phyloP scores from a whole-genome alignment of 2,888 invertebrate genomes.

The Dryococelus australis region DNA sequence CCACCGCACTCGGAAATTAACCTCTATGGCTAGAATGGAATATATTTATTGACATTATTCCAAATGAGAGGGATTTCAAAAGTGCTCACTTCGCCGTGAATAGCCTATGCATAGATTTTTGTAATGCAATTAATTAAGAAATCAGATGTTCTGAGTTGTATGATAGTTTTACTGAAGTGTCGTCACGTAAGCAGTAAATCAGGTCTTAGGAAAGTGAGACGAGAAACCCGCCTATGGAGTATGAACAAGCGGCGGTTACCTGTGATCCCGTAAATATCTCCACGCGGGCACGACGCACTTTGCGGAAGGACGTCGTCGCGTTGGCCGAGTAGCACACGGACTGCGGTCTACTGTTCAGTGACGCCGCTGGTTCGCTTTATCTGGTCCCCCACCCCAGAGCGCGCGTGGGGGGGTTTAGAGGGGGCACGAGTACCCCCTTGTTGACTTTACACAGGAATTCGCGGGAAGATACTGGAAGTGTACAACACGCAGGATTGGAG shows the following conservation, averaged over 20 bases:
- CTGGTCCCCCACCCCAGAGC: background rate
- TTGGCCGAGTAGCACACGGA: background rate
- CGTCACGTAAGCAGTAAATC: too few species aligned
- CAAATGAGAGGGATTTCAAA: too few species aligned
- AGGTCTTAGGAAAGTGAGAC: too few species aligned
- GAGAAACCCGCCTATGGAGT: too few species aligned
- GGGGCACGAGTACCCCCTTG: slow-evolving; percentile 4
- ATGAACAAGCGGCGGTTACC: background rate
- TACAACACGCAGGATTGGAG: background rate
- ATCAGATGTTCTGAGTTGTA: too few species aligned
- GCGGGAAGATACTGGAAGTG: slow-evolving; percentile 5
- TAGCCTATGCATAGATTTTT: too few species aligned
- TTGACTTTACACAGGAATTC: slow-evolving; percentile 30
- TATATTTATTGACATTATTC: too few species aligned
- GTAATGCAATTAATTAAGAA: too few species aligned
- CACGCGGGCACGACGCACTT: background rate
- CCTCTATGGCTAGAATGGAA: too few species aligned
- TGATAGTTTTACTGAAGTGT: too few species aligned
- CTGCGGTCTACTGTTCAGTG: background rate
- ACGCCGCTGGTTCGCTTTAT: background rate
- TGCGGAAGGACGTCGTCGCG: background rate
- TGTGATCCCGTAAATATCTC: background rate
- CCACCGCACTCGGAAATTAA: too few species aligned
- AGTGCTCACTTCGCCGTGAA: too few species aligned
- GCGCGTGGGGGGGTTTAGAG: background rate